Evolutionary conservation across 1,140 invertebrate genomes (phyloP), one percentile per base, ranked within the genome.

Genomic region (Adelges cooleyi): DNA sequence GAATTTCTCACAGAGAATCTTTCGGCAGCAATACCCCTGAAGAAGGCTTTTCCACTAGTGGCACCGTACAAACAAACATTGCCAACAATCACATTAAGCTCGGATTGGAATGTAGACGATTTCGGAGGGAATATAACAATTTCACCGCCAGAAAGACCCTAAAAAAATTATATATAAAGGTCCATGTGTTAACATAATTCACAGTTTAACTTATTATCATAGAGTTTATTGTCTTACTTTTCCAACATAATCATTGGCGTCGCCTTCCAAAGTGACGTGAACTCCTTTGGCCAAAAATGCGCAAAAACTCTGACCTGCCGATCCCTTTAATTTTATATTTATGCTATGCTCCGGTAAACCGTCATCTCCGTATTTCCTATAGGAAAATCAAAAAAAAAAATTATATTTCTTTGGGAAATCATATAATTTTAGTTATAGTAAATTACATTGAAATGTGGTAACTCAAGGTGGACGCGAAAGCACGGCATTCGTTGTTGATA

Each of bases 31-130:
- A 97, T 92, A 59, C 96, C 96, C 48, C 95, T 79, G 80, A 99
- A 95, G 75, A 90, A 98, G 6, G 93, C 94, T 69, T 83, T 87
- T 17, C 96, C 96, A 25, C 84, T 85, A 10, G 95, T 98, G 13
- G 95, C 96, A 62, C 96, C 96, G 74, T 99, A 99, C 46, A 99
- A 77, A 69, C 94, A 97, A 5, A 98, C 96, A 76, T 99, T 99
- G 29, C 96, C 96, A 36, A 95, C 94, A 69, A 99, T 95, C 2
- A 98, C 92, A 74, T 99, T 99, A 4, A 90, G 80, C 68, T 95
- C 90, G 2, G 94, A 95, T 20, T 77, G 74, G 71, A 88, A 84
- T 9, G 85, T 81, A 8, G 88, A 86, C 20, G 81, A 81, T 71
- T 91, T 91, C 0, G 92, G 92, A 17, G 96, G 96, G 74, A 85